phyloP scores from a whole-genome alignment of 2,888 invertebrate genomes.

The Diarsia rubi region DNA sequence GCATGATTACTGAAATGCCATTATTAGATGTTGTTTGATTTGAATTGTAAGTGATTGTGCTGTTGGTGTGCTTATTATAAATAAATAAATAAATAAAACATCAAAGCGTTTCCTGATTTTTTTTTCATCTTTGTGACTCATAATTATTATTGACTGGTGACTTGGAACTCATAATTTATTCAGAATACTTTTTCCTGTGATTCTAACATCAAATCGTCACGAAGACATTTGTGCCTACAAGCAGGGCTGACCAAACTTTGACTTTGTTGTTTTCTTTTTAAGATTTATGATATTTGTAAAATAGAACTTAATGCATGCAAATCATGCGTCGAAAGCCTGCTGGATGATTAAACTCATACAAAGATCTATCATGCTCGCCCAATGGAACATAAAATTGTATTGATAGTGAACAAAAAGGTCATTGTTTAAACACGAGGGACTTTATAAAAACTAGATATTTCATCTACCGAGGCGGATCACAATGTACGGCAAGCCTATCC shows the following conservation, averaged over 20 bases:
- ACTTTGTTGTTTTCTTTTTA: not conserved
- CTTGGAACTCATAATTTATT: constrained; percentile 19
- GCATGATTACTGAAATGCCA: no score
- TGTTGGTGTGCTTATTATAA: no score
- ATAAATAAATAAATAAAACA: no score
- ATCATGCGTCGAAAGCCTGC: not conserved
- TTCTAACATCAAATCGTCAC: constrained; percentile 26
- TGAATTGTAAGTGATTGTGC: no score
- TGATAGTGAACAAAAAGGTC: not conserved
- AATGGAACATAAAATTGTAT: not conserved
- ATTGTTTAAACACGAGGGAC: not conserved
- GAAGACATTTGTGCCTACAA: not conserved
- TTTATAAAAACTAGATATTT: not conserved
- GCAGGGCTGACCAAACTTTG: constrained; percentile 24
- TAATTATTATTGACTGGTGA: no score
- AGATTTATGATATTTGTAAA: not conserved
- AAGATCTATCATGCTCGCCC: not conserved
- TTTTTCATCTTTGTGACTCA: no score
- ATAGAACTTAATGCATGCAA: not conserved
- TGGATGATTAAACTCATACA: not conserved
- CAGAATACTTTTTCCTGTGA: constrained; percentile 2
- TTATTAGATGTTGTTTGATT: no score
- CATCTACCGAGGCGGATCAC: no score
- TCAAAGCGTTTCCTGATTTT: constrained; percentile 5
- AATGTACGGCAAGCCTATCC: no score